phyloP scores from a whole-genome alignment of 2,888 invertebrate genomes.

The Stenichneumon culpator region DNA sequence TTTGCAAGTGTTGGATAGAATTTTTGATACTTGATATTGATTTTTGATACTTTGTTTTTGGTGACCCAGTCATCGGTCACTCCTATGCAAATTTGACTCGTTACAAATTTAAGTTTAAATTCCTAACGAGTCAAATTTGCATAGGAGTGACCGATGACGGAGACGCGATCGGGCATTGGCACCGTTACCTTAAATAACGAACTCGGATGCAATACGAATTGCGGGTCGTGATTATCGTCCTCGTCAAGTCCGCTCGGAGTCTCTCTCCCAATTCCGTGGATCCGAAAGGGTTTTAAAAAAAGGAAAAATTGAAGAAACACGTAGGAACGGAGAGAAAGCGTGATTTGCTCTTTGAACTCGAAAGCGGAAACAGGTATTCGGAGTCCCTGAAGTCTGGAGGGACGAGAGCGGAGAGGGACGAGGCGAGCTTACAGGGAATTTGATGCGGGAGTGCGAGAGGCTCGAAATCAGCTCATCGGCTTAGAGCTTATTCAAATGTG shows the following conservation, averaged over 20 bases:
- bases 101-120: too few species aligned
- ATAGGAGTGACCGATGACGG: too few species aligned
- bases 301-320: not conserved
- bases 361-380: slow-evolving; percentile 12
- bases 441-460: slow-evolving; percentile 53
- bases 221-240: not conserved
- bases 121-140: too few species aligned
- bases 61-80: too few species aligned
- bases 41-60: too few species aligned
- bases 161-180: too few species aligned
- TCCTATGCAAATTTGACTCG: too few species aligned
- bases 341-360: slow-evolving; percentile 27
- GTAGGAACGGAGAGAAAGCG: not conserved
- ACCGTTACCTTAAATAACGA: not conserved
- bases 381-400: not conserved
- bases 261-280: not conserved
- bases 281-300: not conserved
- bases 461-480: slow-evolving; percentile 73
- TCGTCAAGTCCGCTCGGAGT: not conserved
- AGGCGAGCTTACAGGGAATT: slow-evolving; percentile 52
- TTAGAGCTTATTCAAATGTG: slow-evolving; percentile 73
- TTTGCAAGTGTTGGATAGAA: too few species aligned
- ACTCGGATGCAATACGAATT: not conserved
- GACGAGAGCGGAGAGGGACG: not conserved
- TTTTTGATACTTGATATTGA: too few species aligned